phyloP scores from a whole-genome alignment of 2,888 invertebrate species.

The Latrodectus hesperus region DNA sequence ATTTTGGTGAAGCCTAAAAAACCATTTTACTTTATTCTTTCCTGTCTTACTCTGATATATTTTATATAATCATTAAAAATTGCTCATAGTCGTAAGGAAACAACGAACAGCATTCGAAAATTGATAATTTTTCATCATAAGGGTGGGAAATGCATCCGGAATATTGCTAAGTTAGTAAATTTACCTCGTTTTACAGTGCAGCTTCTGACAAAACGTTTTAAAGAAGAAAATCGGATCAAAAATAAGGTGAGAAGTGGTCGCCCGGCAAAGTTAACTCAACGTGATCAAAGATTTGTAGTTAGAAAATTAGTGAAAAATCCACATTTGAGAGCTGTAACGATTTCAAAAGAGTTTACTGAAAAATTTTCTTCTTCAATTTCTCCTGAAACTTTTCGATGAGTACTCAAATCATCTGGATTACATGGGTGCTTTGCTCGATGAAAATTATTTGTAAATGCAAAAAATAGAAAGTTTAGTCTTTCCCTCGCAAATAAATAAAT shows the following conservation, averaged over 20 bases:
- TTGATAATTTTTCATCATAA: background rate
- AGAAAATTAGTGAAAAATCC: constrained; percentile 18
- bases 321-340: constrained; percentile 1
- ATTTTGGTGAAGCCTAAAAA: background rate
- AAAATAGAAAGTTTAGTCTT: background rate
- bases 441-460: background rate
- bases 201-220: background rate
- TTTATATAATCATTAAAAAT: background rate
- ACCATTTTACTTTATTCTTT: background rate
- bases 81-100: background rate
- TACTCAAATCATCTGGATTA: background rate
- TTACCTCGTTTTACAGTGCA: background rate
- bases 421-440: background rate
- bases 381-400: constrained; percentile 8
- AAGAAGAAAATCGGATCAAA: background rate
- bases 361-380: constrained; percentile 10
- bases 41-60: background rate
- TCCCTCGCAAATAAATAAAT: background rate
- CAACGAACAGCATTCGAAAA: background rate
- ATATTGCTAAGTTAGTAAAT: background rate
- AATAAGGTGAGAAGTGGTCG: background rate
- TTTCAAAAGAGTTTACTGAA: constrained; percentile 5
- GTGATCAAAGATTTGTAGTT: background rate
- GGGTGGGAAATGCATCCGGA: background rate
- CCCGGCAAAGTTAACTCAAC: background rate